Base-by-base conservation (phyloP, 2,113 vertebrate genomes). In the Vulpes vulpes region DNA sequence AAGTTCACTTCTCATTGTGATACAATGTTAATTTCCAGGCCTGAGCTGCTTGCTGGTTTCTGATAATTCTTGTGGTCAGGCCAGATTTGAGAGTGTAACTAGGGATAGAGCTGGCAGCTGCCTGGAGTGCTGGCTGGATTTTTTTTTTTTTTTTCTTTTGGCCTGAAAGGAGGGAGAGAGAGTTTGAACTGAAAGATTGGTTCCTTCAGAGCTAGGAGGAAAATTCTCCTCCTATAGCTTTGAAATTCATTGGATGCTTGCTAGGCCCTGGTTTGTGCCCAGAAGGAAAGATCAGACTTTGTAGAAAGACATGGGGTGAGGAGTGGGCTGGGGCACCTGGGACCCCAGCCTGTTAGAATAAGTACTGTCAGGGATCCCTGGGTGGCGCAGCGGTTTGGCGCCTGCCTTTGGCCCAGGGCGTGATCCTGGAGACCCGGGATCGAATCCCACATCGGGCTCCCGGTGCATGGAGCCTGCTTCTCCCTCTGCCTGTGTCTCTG, bases 181-280 rank as follows among this genome's bases (percentile, higher is more conserved):
- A 60, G 23, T 96, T 95, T 83, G 82, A 81, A 95, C 16, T 78
- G 85, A 79, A 93, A 93, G 89, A 85, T 27, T 80, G 51, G 35
- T 80, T 80, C 38, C 14, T 0, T 73, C 30, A 60, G 65, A 94
- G 80, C 60, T 57, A 35, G 69, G 85, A 89, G 87, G 78, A 69
- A 62, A 60, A 83, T 83, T 82, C 53, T 43, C 7, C 43, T 73
- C 78, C 59, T 7, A 3, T 38, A 27, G 88, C 88, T 87, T 89
- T 60, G 93, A 94, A 74, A n/a, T 79, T 60, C 65, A 2, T 32
- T 23, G 8, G 7, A 19, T 84, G 11, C n/a, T 81, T 9, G 6
- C 38, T 83, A 53, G 55, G 57, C 89, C 53, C 17, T 2, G 20
- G 15, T 95, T 82, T 22, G 23, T n/a, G 38, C 53, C 38, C 38